Percentiles rank a stretch among this genome's conserved stretches.
These are phyloP conservation scores for Antrozous pallidus DNA, from an alignment of 2,797 vertebrate genomes.

Conservation along the genomic window DNA sequence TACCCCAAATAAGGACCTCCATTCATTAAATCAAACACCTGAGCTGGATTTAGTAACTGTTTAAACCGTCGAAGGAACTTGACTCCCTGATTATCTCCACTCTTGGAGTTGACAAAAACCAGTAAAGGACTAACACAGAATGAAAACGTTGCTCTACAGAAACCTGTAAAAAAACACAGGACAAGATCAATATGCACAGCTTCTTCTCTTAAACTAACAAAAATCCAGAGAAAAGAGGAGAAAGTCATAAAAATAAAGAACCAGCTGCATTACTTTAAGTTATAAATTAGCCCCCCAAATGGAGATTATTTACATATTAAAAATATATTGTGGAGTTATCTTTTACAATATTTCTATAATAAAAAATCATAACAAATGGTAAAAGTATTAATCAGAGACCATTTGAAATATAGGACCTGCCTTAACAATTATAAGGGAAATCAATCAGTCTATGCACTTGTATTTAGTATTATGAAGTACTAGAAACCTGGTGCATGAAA, in stretches of 20 bases:
- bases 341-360: background rate
- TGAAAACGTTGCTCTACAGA: slow-evolving; percentile 98
- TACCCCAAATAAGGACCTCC: slow-evolving; percentile 98
- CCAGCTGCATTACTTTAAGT: background rate
- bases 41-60: slow-evolving; percentile 98
- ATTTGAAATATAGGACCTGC: background rate
- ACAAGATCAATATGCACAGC: slow-evolving; percentile 57
- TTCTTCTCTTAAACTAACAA: slow-evolving; percentile 71
- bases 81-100: slow-evolving; percentile 98
- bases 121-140: slow-evolving; percentile 97
- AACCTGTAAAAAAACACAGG: slow-evolving; percentile 86
- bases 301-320: background rate
- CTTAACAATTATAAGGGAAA: slow-evolving; percentile 13
- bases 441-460: background rate
- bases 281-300: background rate
- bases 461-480: slow-evolving; percentile 2
- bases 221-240: slow-evolving; percentile 68
- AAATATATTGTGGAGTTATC: background rate
- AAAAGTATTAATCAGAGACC: background rate
- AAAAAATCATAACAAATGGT: background rate
- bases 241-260: slow-evolving; percentile 57
- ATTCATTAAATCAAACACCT: slow-evolving; percentile 99
- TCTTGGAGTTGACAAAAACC: slow-evolving; percentile 99
- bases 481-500: no score
- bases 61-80: slow-evolving; percentile 99